Evolutionary conservation across 2,797 vertebrate genomes (phyloP).

Genomic region (Diplodus puntazzo): DNA sequence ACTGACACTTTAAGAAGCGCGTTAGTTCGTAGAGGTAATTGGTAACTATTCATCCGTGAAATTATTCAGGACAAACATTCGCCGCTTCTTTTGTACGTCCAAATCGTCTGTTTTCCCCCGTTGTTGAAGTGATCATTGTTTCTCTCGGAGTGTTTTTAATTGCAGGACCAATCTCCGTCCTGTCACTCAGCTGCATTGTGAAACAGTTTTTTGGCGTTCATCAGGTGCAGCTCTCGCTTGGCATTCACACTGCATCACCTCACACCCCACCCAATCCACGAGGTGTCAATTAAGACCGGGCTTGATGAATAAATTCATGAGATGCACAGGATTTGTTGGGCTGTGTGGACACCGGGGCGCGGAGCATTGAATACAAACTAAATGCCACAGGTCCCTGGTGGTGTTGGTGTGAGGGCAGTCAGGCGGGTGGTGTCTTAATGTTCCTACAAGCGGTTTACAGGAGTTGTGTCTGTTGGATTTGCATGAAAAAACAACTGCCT

Average conservation of each 20-base stretch:
- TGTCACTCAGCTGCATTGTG: background rate
- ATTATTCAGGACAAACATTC: background rate
- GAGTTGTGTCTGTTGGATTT: constrained; percentile 11
- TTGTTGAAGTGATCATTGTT: background rate
- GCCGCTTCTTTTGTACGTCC: background rate
- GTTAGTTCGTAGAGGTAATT: background rate
- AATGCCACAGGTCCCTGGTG: constrained; percentile 30
- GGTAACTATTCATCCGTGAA: background rate
- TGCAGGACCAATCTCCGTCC: background rate
- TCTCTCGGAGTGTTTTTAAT: background rate
- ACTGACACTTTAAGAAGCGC: background rate
- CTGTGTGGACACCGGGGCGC: constrained; percentile 12
- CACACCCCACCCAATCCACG: constrained; percentile 2
- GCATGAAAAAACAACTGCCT: background rate
- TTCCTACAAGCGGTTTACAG: background rate
- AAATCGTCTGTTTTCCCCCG: background rate
- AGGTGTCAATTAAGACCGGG: constrained; percentile 53
- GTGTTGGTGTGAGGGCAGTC: background rate
- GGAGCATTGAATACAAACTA: constrained; percentile 25
- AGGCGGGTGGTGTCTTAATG: background rate
- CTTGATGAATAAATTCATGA: constrained; percentile 60
- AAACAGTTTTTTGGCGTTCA: background rate
- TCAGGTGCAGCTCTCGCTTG: constrained; percentile 10
- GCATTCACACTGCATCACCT: constrained; percentile 21
- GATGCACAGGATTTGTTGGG: constrained; percentile 11